phyloP scores from a whole-genome alignment of 2,888 invertebrate genomes.

The Petrolisthes manimaculis region DNA sequence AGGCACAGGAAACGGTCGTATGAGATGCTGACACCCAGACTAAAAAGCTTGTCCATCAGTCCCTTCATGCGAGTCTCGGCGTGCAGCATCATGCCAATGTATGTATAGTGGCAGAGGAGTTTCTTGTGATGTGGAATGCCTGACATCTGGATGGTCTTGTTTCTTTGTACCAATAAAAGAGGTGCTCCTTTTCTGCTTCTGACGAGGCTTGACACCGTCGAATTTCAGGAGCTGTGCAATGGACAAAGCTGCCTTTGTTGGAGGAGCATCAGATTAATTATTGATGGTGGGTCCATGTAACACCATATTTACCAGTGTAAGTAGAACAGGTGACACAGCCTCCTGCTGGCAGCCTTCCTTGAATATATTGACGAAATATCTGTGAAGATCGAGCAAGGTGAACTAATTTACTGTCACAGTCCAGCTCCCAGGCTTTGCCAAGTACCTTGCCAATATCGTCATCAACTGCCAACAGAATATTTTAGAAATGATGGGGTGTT shows the following conservation, averaged over 20 bases:
- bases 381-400: constrained; percentile 19
- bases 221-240: constrained; percentile 19
- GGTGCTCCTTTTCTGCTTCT: not conserved
- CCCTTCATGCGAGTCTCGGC: constrained; percentile 11
- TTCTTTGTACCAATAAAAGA: constrained; percentile 13
- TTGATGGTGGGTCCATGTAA: constrained; percentile 18
- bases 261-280: not conserved
- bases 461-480: constrained; percentile 28
- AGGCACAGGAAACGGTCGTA: constrained; percentile 27
- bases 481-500: not conserved
- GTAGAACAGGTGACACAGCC: constrained; percentile 16
- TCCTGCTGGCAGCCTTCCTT: constrained; percentile 3
- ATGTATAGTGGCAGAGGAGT: constrained; percentile 13
- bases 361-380: constrained; percentile 23
- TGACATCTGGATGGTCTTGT: constrained; percentile 16
- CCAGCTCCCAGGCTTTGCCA: constrained; percentile 10
- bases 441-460: constrained; percentile 15
- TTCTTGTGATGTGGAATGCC: constrained; percentile 28
- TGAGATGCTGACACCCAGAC: constrained; percentile 23
- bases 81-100: constrained; percentile 27
- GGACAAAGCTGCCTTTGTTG: constrained; percentile 7
- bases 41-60: constrained; percentile 15
- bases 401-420: constrained; percentile 20
- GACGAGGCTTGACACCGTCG: constrained; percentile 17
- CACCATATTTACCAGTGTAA: constrained; percentile 24